Evolutionary conservation across 1,140 invertebrate species (phyloP).

Genomic region (Panagrolaimus sp.): DNA sequence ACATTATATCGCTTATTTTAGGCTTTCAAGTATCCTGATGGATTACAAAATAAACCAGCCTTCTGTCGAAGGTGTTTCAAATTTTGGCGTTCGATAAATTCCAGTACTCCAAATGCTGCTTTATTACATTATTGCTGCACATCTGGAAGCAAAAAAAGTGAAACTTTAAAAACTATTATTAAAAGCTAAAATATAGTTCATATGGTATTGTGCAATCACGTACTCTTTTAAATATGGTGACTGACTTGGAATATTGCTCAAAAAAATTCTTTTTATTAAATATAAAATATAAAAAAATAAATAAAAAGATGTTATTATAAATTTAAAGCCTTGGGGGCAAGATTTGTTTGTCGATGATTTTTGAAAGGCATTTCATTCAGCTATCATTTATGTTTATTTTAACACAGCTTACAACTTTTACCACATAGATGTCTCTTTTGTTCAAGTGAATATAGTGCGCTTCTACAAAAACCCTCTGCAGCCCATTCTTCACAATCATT

Average conservation of each 20-base stretch:
- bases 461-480: not conserved
- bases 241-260: too few species aligned
- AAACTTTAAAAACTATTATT: too few species aligned
- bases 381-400: not conserved
- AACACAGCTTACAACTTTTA: conserved; percentile 9
- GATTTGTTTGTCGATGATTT: too few species aligned
- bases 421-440: conserved; percentile 3
- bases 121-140: not conserved
- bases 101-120: not conserved
- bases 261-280: too few species aligned
- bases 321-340: too few species aligned
- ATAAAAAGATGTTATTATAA: too few species aligned
- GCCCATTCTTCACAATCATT: conserved; percentile 11
- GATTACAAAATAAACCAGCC: not conserved
- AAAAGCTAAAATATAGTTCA: too few species aligned
- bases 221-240: too few species aligned
- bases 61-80: conserved; percentile 3
- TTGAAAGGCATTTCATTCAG: too few species aligned
- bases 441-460: not conserved
- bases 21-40: conserved; percentile 9
- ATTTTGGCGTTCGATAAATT: not conserved
- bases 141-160: not conserved
- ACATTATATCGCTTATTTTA: not conserved
- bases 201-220: too few species aligned
- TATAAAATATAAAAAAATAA: too few species aligned